Percentiles rank a stretch among this genome's conserved stretches.
Evolutionary conservation across 1,140 invertebrate genomes (phyloP).

Genomic region (Nilaparvata lugens): DNA sequence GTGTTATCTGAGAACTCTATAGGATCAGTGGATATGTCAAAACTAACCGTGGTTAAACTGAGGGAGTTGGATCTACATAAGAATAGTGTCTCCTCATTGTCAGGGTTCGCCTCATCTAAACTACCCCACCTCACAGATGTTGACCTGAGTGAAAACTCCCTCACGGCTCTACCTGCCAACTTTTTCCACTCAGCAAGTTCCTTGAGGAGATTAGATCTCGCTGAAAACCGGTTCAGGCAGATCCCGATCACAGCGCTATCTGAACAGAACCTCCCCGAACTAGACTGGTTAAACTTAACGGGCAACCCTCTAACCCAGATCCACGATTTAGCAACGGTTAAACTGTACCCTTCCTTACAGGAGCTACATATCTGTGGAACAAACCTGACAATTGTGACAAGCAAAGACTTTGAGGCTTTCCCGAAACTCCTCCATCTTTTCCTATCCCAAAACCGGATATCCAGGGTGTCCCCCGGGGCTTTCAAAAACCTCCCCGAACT

Average conservation of each 20-base stretch:
- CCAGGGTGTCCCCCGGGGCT: slow-evolving; percentile 71
- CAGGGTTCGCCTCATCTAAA: slow-evolving; percentile 65
- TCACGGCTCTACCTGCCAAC: slow-evolving; percentile 68
- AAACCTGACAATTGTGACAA: slow-evolving; percentile 75
- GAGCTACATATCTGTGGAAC: slow-evolving; percentile 73
- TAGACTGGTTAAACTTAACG: slow-evolving; percentile 69
- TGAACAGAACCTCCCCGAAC: slow-evolving; percentile 55
- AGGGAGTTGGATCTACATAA: slow-evolving; percentile 61
- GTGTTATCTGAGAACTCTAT: slow-evolving; percentile 60
- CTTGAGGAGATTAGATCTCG: slow-evolving; percentile 65
- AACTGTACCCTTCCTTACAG: slow-evolving; percentile 41
- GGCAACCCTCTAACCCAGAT: slow-evolving; percentile 67
- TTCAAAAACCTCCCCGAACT: slow-evolving; percentile 67
- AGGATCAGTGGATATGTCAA: slow-evolving; percentile 61
- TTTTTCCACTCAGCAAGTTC: slow-evolving; percentile 59
- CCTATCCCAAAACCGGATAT: slow-evolving; percentile 64
- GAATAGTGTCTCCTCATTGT: slow-evolving; percentile 64
- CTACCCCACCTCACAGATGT: slow-evolving; percentile 58
- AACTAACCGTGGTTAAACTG: slow-evolving; percentile 59
- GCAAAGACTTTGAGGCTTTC: slow-evolving; percentile 81
- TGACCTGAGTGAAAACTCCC: slow-evolving; percentile 62
- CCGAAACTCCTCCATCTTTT: slow-evolving; percentile 64
- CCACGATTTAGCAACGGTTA: slow-evolving; percentile 47
- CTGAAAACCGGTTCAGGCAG: slow-evolving; percentile 68
- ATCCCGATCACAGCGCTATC: slow-evolving; percentile 71